Conservation (phyloP, 2,797 vertebrate species). For the Chelidonichthys spinosus region DNA sequence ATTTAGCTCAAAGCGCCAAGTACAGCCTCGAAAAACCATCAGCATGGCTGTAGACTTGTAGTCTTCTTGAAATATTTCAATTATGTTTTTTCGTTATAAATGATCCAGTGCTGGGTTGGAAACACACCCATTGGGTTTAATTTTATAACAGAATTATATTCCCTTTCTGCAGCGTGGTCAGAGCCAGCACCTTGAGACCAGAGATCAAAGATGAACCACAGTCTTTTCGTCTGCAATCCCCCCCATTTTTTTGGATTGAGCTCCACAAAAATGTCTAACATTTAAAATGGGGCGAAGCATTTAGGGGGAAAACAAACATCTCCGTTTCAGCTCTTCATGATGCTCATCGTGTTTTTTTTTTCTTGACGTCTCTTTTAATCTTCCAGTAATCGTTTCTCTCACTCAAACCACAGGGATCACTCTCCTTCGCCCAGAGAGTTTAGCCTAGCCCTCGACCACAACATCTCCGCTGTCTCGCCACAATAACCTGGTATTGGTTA, state of each 20-base stretch:
- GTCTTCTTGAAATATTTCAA: constrained; percentile 15
- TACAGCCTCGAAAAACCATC: neutral
- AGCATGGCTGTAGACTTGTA: neutral
- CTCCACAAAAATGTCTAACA: constrained; percentile 79
- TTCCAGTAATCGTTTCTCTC: constrained; percentile 80
- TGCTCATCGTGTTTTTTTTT: constrained; percentile 59
- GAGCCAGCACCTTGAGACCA: constrained; percentile 73
- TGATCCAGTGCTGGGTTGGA: constrained; percentile 45
- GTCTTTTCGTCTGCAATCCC: constrained; percentile 69
- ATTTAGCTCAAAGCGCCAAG: neutral
- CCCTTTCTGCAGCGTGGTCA: constrained; percentile 51
- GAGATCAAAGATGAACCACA: constrained; percentile 77
- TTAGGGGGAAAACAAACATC: constrained; percentile 81
- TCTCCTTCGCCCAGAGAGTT: constrained; percentile 71
- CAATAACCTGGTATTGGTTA: constrained; percentile 74
- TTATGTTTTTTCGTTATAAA: constrained; percentile 25
- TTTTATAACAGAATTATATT: constrained; percentile 63
- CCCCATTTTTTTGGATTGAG: constrained; percentile 44
- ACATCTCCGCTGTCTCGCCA: constrained; percentile 82
- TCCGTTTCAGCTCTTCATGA: constrained; percentile 73
- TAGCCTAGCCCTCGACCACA: constrained; percentile 74
- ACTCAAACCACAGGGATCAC: constrained; percentile 70
- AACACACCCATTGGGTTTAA: constrained; percentile 62
- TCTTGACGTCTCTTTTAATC: constrained; percentile 73
- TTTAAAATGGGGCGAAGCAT: constrained; percentile 60